phyloP scores from a whole-genome alignment of 2,888 invertebrate species.

The Cancer borealis region DNA sequence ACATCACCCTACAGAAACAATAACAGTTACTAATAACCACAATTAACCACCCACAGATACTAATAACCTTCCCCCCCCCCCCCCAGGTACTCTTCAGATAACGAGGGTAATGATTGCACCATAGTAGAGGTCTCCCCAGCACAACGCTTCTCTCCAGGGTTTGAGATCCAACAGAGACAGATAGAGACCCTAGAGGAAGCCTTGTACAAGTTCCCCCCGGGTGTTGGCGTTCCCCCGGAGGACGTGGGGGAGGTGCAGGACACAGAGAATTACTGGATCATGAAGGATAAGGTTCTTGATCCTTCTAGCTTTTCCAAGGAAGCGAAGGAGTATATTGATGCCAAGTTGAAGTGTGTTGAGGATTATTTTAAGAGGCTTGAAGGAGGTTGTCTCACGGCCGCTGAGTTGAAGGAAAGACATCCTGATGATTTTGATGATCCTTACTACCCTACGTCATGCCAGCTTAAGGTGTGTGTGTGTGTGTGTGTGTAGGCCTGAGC shows the following conservation, averaged over 20 bases:
- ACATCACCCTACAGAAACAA: too few relatives aligned
- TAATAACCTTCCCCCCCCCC: too few relatives aligned
- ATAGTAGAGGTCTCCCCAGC: neutral
- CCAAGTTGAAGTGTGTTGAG: neutral
- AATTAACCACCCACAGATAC: too few relatives aligned
- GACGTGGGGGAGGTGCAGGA: neutral
- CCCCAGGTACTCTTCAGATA: neutral
- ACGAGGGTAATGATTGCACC: neutral
- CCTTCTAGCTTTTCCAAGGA: neutral
- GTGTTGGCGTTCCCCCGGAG: neutral
- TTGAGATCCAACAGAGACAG: neutral
- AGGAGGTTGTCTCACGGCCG: neutral
- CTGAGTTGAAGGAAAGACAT: neutral
- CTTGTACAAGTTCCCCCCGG: neutral
- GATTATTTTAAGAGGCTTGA: neutral
- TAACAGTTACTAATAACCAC: too few relatives aligned
- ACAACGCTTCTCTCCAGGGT: neutral
- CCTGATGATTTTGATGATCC: neutral
- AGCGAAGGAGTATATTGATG: neutral
- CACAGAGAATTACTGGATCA: neutral
- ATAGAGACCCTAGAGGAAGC: neutral
- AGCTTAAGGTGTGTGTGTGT: neutral
- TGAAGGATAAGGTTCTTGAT: neutral
- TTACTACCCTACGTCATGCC: neutral
- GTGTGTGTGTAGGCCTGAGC: neutral